phyloP scores from a whole-genome alignment of 2,888 invertebrate genomes.

The Romanomermis culicivorax region DNA sequence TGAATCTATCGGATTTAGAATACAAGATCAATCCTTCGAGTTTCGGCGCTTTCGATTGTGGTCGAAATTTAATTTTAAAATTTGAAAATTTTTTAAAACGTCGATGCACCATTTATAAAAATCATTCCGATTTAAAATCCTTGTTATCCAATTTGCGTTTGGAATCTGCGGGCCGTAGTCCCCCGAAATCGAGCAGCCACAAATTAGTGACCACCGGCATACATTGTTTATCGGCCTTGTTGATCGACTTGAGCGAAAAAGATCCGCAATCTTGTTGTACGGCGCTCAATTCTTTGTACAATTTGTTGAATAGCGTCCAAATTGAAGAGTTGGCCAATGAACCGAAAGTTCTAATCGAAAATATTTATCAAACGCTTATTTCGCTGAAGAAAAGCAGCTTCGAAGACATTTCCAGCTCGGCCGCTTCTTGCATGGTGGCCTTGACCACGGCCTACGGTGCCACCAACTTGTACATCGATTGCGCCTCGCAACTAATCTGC shows the following conservation, averaged over 20 bases:
- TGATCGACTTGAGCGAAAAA: conserved; percentile 57
- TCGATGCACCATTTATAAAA: neutral
- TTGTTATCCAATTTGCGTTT: neutral
- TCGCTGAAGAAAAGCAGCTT: conserved; percentile 16
- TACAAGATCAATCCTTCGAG: neutral
- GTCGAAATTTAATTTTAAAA: neutral
- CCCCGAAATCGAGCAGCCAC: neutral
- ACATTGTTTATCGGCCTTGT: conserved; percentile 62
- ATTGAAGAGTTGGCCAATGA: conserved; percentile 65
- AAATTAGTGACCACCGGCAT: conserved; percentile 33
- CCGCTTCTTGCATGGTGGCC: conserved; percentile 72
- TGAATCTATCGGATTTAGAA: neutral
- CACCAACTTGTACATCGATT: conserved; percentile 46
- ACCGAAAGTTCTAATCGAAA: conserved; percentile 50
- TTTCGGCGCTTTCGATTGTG: neutral
- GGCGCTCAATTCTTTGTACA: conserved; percentile 62
- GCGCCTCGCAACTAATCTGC: neutral
- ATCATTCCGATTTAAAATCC: neutral
- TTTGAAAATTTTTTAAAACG: neutral
- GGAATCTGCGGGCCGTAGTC: neutral
- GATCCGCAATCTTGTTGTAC: conserved; percentile 68
- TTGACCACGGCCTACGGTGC: conserved; percentile 72
- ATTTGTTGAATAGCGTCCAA: conserved; percentile 67
- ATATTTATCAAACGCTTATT: conserved; percentile 57
- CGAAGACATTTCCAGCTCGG: conserved; percentile 49